These are phyloP conservation scores for Halichoeres trimaculatus DNA, from an alignment of 2,113 vertebrate species.

Conservation along the genomic window DNA sequence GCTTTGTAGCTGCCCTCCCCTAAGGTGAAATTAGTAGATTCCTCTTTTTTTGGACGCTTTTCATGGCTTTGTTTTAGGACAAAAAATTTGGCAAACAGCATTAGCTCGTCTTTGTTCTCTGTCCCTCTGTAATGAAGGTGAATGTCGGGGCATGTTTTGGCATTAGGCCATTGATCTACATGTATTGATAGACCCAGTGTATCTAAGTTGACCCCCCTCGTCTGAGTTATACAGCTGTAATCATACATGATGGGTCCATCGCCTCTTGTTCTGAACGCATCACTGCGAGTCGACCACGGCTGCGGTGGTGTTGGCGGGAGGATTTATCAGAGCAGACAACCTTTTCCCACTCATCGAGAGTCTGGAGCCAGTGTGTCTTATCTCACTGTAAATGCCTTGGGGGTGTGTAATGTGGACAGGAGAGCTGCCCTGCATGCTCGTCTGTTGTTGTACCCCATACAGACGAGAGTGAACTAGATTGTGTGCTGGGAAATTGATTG, in stretches of 20 bases:
- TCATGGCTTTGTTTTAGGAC: too few relatives aligned
- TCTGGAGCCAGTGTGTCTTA: slow-evolving; percentile 53
- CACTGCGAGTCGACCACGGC: slow-evolving; percentile 3
- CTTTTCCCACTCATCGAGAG: slow-evolving; percentile 51
- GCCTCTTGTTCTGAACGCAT: slow-evolving; percentile 28
- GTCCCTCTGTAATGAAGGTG: not conserved
- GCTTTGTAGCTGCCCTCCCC: not conserved
- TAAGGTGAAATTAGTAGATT: not conserved
- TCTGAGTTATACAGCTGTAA: slow-evolving; percentile 34
- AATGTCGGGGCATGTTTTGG: not conserved
- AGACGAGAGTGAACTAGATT: slow-evolving; percentile 37
- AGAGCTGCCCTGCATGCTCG: slow-evolving; percentile 20
- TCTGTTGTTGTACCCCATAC: slow-evolving; percentile 51
- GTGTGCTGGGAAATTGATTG: slow-evolving; percentile 62
- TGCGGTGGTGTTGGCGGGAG: slow-evolving; percentile 1
- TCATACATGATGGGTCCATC: slow-evolving; percentile 26
- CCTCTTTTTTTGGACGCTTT: too few relatives aligned
- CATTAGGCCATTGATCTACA: not conserved
- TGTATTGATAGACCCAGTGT: slow-evolving; percentile 10
- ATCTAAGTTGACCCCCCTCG: not conserved
- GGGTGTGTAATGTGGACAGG: slow-evolving; percentile 32
- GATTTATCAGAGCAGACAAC: slow-evolving; percentile 65
- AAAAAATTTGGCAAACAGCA: too few relatives aligned
- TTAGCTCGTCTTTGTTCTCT: not conserved
- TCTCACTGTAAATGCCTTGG: slow-evolving; percentile 58